Conservation (phyloP, 2,797 vertebrate genomes). For the Cynopterus sphinx region DNA sequence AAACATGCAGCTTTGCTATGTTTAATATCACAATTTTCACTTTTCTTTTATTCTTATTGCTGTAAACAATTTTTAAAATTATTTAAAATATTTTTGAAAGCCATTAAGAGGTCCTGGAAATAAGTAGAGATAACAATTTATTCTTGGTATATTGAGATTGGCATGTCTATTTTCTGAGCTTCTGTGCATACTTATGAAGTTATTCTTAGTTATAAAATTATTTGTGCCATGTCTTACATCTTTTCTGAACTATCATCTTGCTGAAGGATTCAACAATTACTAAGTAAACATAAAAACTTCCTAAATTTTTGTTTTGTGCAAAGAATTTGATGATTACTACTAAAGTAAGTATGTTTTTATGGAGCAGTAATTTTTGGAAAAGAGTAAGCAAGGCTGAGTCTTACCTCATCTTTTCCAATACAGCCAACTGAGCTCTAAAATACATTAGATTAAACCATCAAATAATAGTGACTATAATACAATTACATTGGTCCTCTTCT, state of each 20-base stretch:
- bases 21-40: neutral
- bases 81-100: neutral
- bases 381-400: constrained; percentile 8
- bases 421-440: constrained; percentile 13
- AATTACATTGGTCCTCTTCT: constrained; percentile 54
- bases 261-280: neutral
- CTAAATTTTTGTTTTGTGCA: constrained; percentile 10
- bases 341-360: neutral
- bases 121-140: neutral
- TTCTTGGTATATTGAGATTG: neutral
- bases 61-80: neutral
- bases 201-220: constrained; percentile 9
- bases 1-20: neutral
- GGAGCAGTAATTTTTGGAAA: neutral
- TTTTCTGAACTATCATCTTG: neutral
- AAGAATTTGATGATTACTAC: constrained; percentile 6
- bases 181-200: neutral
- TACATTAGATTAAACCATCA: constrained; percentile 55
- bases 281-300: neutral
- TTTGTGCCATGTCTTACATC: neutral
- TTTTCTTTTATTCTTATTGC: neutral
- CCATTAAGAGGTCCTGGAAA: neutral
- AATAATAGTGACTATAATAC: constrained; percentile 41
- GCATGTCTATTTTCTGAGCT: neutral
- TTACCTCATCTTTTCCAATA: neutral